Percentiles rank a stretch among this genome's conserved stretches.
phyloP scores from a whole-genome alignment of 2,888 invertebrate genomes.

The Acleris laterana region DNA sequence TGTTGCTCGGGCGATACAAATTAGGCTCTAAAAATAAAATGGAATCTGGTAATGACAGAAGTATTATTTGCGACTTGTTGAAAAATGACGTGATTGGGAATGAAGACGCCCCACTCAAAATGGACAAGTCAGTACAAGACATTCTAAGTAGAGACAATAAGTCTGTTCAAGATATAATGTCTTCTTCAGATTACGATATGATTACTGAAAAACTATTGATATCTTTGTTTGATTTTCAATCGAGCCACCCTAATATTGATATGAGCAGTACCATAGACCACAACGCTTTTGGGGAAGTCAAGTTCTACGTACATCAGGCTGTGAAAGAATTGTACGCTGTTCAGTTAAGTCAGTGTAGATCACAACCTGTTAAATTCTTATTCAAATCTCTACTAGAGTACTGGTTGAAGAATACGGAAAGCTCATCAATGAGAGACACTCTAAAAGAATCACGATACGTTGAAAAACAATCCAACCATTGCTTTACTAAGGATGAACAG shows the following conservation, averaged over 20 bases:
- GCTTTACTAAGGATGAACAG: slow-evolving; percentile 61
- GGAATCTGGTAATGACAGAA: slow-evolving; percentile 12
- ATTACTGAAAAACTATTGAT: slow-evolving; percentile 64
- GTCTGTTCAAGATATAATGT: slow-evolving; percentile 51
- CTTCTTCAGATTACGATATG: slow-evolving; percentile 54
- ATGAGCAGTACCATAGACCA: too few species aligned
- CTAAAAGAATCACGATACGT: slow-evolving; percentile 54
- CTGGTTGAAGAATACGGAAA: slow-evolving; percentile 63
- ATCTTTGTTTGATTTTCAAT: slow-evolving; percentile 49
- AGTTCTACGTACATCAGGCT: slow-evolving; percentile 58
- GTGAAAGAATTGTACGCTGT: slow-evolving; percentile 63
- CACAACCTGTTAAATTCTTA: slow-evolving; percentile 62
- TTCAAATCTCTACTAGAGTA: slow-evolving; percentile 68
- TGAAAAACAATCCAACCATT: slow-evolving; percentile 55
- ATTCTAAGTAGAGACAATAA: slow-evolving; percentile 43
- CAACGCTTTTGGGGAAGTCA: slow-evolving; percentile 1
- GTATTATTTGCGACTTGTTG: slow-evolving; percentile 6
- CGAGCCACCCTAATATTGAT: not conserved
- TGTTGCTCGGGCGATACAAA: slow-evolving; percentile 57
- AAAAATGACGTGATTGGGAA: not conserved
- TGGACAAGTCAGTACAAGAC: not conserved
- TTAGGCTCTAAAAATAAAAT: slow-evolving; percentile 26
- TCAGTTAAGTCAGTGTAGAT: slow-evolving; percentile 48
- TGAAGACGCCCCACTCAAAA: not conserved
- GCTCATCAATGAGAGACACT: slow-evolving; percentile 49